phyloP scores from a whole-genome alignment of 2,888 invertebrate species.

The Bembecia ichneumoniformis region DNA sequence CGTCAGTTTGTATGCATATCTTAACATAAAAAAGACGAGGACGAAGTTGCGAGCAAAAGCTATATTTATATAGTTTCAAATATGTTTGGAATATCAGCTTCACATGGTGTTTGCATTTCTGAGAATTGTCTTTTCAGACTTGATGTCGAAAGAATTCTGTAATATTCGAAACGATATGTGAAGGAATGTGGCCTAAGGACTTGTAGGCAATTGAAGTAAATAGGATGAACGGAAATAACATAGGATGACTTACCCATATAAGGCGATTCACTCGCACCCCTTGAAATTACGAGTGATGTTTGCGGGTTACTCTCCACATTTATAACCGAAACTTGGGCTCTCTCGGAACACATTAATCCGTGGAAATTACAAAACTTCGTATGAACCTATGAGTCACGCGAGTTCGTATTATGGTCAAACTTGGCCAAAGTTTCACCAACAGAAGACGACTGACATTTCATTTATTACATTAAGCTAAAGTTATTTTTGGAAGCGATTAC shows the following conservation, averaged over 20 bases:
- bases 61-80: too few species aligned
- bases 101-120: too few species aligned
- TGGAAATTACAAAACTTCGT: slow-evolving; percentile 20
- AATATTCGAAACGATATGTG: too few species aligned
- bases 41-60: too few species aligned
- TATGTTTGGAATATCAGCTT: too few species aligned
- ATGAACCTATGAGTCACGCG: slow-evolving; percentile 11
- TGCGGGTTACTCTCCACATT: not conserved
- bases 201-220: too few species aligned
- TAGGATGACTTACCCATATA: not conserved
- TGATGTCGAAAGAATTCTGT: too few species aligned
- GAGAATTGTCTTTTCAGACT: too few species aligned
- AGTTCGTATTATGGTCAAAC: slow-evolving; percentile 25
- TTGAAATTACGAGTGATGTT: not conserved
- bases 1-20: too few species aligned
- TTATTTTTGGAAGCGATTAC: not conserved
- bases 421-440: slow-evolving; percentile 25
- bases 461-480: slow-evolving; percentile 5
- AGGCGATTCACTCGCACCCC: not conserved
- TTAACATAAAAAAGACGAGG: too few species aligned
- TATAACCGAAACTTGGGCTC: not conserved
- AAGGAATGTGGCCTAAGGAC: too few species aligned
- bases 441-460: slow-evolving; percentile 9
- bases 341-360: slow-evolving; percentile 13
- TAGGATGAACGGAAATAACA: too few species aligned